Conservation (phyloP, 2,797 vertebrate genomes). For the Gallinago nigripennis region DNA sequence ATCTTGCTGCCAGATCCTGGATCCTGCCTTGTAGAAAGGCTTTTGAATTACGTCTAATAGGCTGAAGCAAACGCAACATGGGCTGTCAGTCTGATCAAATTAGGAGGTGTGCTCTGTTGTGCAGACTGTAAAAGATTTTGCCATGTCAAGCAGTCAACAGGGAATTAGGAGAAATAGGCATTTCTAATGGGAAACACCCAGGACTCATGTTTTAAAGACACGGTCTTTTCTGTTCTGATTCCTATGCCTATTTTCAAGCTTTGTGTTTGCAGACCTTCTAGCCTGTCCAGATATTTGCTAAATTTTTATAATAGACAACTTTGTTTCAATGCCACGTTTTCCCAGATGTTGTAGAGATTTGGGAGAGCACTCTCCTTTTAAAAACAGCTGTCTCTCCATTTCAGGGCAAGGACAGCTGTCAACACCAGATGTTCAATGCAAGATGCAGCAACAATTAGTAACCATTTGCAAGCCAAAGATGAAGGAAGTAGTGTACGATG, state of each 20-base stretch:
- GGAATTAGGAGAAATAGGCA: background rate
- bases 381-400: conserved; percentile 33
- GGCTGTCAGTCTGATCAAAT: background rate
- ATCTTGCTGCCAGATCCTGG: background rate
- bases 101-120: background rate
- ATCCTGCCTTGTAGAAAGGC: background rate
- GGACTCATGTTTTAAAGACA: background rate
- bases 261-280: background rate
- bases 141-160: background rate
- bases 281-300: background rate
- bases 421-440: conserved; percentile 35
- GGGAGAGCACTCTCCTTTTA: background rate
- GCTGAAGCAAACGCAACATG: conserved; percentile 13
- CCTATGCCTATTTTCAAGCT: background rate
- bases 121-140: background rate
- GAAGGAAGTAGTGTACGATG: background rate
- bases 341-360: conserved; percentile 1
- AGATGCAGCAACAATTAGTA: conserved; percentile 39
- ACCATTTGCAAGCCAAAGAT: conserved; percentile 29
- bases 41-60: background rate
- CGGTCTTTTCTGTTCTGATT: background rate
- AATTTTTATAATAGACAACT: background rate
- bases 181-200: background rate
- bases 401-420: conserved; percentile 31
- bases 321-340: background rate